These are phyloP conservation scores for Corbicula japonica DNA, from an alignment of 2,888 invertebrate genomes.

Conservation along the genomic window DNA sequence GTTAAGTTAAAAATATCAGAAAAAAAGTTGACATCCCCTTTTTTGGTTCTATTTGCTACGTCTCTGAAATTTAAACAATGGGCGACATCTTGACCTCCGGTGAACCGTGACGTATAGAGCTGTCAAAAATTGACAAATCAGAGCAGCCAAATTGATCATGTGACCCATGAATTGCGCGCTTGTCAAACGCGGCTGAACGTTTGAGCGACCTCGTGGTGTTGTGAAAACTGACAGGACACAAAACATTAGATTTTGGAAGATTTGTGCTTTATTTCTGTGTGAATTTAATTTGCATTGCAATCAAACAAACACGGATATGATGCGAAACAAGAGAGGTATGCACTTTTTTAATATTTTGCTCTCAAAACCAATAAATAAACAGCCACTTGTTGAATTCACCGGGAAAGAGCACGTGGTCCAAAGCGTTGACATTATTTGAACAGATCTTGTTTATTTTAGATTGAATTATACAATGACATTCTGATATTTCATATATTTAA, in stretches of 20 bases:
- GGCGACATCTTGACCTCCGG: conserved; percentile 25
- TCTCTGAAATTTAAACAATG: background rate
- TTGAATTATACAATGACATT: no score
- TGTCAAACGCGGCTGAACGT: conserved; percentile 73
- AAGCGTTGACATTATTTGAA: conserved; percentile 8
- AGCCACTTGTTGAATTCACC: conserved; percentile 63
- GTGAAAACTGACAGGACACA: conserved; percentile 15
- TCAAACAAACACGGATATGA: conserved; percentile 35
- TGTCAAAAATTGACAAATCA: conserved; percentile 61
- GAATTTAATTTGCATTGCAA: no score
- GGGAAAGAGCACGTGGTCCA: conserved; percentile 61
- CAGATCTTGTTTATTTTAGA: no score
- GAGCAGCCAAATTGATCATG: conserved; percentile 42
- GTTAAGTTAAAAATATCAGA: no score
- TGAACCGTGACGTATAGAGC: conserved; percentile 49
- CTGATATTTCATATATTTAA: no score
- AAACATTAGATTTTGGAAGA: no score
- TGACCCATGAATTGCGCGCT: conserved; percentile 68
- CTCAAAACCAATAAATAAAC: conserved; percentile 13
- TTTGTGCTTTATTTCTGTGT: no score
- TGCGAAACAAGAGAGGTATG: conserved; percentile 75
- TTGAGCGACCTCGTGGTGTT: conserved; percentile 70
- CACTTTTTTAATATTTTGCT: conserved; percentile 25
- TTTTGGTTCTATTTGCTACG: no score
- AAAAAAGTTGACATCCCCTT: no score